phyloP scores from a whole-genome alignment of 2,888 invertebrate genomes.

The Falcaria lacertinaria region DNA sequence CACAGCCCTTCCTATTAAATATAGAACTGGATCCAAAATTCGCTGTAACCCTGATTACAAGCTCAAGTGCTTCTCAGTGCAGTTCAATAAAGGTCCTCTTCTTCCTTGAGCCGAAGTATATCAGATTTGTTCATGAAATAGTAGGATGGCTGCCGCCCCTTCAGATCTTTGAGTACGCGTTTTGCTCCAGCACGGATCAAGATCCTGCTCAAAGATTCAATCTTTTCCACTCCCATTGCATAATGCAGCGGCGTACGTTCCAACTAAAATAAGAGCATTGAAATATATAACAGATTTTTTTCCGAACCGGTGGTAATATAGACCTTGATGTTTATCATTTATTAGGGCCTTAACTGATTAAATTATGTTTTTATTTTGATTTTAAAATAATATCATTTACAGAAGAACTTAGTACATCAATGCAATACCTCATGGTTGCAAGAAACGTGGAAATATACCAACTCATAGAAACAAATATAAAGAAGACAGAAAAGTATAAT shows the following conservation, averaged over 20 bases:
- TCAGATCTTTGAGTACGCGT: slow-evolving; percentile 90
- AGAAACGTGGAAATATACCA: too few species aligned
- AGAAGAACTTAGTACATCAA: too few species aligned
- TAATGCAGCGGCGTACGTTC: slow-evolving; percentile 94
- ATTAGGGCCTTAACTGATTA: too few species aligned
- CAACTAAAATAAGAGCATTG: slow-evolving; percentile 79
- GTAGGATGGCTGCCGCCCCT: slow-evolving; percentile 93
- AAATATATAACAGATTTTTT: slow-evolving; percentile 16
- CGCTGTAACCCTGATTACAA: neutral
- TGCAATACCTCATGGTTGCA: too few species aligned
- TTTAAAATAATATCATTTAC: too few species aligned
- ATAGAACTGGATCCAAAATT: neutral
- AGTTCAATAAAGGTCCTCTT: slow-evolving; percentile 83
- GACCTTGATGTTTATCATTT: too few species aligned
- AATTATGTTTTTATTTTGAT: too few species aligned
- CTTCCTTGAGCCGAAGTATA: slow-evolving; percentile 89
- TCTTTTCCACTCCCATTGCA: slow-evolving; percentile 92
- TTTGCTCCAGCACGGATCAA: slow-evolving; percentile 91
- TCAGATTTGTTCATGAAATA: slow-evolving; percentile 96
- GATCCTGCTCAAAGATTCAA: slow-evolving; percentile 89
- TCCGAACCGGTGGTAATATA: too few species aligned
- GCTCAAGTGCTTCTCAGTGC: slow-evolving; percentile 3
- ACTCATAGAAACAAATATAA: too few species aligned
- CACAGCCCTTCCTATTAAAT: slow-evolving; percentile 25
- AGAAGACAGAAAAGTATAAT: too few species aligned